These are phyloP conservation scores for Aricia artaxerxes DNA, from an alignment of 2,888 invertebrate genomes.

Conservation along the genomic window DNA sequence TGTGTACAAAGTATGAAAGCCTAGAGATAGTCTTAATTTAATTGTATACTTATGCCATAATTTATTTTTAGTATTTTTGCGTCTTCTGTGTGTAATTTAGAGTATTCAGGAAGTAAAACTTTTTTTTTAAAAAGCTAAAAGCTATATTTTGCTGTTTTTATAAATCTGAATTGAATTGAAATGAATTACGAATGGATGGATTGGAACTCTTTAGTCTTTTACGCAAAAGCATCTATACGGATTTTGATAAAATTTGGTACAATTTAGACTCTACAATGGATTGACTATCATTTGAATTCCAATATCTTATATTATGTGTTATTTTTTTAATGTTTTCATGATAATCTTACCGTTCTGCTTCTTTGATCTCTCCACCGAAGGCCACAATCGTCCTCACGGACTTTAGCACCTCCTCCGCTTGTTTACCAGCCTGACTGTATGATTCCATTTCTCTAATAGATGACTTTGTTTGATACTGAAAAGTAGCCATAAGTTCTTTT, in stretches of 20 bases:
- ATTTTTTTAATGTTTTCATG: background rate
- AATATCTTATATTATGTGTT: background rate
- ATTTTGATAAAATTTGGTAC: background rate
- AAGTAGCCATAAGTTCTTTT: constrained; percentile 16
- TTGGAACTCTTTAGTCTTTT: background rate
- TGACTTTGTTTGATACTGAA: constrained; percentile 81
- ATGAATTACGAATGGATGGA: background rate
- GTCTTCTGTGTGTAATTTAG: background rate
- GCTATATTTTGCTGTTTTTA: background rate
- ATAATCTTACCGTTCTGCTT: constrained; percentile 81
- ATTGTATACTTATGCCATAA: background rate
- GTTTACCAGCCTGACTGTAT: constrained; percentile 89
- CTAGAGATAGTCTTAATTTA: background rate
- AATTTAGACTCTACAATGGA: background rate
- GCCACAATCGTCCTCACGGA: constrained; percentile 88
- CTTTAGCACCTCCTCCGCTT: constrained; percentile 89
- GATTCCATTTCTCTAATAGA: constrained; percentile 84
- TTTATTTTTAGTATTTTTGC: background rate
- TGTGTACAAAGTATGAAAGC: background rate
- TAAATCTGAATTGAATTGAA: background rate
- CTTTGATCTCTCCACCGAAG: constrained; percentile 88
- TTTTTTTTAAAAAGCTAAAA: background rate
- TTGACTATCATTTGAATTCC: background rate
- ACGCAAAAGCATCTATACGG: background rate
- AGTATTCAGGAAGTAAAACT: background rate